Evolutionary conservation across 2,797 vertebrate species (phyloP).

Genomic region (Cynopterus sphinx): DNA sequence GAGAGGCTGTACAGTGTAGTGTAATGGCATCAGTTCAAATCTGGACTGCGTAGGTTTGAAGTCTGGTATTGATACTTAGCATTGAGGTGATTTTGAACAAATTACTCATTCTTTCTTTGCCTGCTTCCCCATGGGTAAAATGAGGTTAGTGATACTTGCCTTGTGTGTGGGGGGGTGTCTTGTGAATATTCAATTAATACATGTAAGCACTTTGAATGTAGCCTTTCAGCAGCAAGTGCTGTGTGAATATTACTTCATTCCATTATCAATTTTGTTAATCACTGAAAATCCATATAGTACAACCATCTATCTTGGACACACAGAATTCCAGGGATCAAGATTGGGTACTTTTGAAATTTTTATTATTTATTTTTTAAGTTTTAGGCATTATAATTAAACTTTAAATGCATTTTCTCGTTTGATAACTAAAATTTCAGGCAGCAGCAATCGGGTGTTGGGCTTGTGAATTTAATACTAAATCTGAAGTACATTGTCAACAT

Average conservation of each 20-base stretch:
- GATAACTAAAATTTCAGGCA: not conserved
- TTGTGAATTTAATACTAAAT: constrained; percentile 26
- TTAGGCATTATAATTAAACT: constrained; percentile 28
- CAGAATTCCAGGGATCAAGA: not conserved
- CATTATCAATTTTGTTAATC: not conserved
- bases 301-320: not conserved
- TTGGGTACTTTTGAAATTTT: not conserved
- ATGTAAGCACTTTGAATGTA: constrained; percentile 16
- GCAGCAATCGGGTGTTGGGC: constrained; percentile 2
- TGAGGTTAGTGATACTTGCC: constrained; percentile 14
- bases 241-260: constrained; percentile 17
- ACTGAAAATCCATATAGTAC: constrained; percentile 4
- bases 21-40: not conserved
- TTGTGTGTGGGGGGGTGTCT: not conserved
- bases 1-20: not conserved
- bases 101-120: not conserved
- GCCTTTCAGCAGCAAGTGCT: not conserved
- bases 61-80: not conserved
- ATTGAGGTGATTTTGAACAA: not conserved
- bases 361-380: not conserved
- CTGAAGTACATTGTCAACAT: not conserved
- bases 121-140: not conserved
- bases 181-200: not conserved
- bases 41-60: constrained; percentile 15
- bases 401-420: constrained; percentile 39